phyloP scores from a whole-genome alignment of 2,888 invertebrate genomes.

The Scaptomyza cyrtandrae region DNA sequence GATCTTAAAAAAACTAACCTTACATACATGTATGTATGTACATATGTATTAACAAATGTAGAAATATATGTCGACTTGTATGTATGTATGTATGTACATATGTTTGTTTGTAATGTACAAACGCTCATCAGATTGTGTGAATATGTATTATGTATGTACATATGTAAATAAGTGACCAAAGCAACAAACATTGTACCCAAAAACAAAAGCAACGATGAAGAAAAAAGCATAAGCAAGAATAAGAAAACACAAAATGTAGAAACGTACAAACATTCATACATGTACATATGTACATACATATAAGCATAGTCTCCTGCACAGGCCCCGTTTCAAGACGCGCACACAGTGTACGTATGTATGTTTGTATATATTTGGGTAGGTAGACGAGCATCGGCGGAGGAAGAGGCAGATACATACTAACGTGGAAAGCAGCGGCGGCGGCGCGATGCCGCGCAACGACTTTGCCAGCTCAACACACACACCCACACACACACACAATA shows the following conservation, averaged over 20 bases:
- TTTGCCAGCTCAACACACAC: slow-evolving; percentile 46
- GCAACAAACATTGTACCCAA: slow-evolving; percentile 31
- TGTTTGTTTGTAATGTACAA: neutral
- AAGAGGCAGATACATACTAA: slow-evolving; percentile 3
- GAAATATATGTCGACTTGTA: too few relatives aligned
- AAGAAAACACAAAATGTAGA: neutral
- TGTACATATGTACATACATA: slow-evolving; percentile 1
- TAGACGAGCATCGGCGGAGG: slow-evolving; percentile 21
- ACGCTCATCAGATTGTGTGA: too few relatives aligned
- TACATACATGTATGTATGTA: too few relatives aligned
- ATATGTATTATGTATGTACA: too few relatives aligned
- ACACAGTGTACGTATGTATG: slow-evolving; percentile 19
- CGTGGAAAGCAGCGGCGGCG: slow-evolving; percentile 14
- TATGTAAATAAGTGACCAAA: slow-evolving; percentile 23
- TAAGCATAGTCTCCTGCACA: slow-evolving; percentile 72
- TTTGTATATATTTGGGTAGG: slow-evolving; percentile 10
- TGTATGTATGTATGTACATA: neutral
- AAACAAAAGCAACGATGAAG: slow-evolving; percentile 5
- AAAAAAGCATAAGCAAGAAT: neutral
- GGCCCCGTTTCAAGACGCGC: slow-evolving; percentile 64
- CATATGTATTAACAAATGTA: too few relatives aligned
- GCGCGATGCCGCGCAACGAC: slow-evolving; percentile 60
- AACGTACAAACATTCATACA: neutral
- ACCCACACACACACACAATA: neutral
- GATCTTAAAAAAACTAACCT: too few relatives aligned